These are phyloP conservation scores for Chitala chitala DNA, from an alignment of 2,113 vertebrate species.

Conservation along the genomic window DNA sequence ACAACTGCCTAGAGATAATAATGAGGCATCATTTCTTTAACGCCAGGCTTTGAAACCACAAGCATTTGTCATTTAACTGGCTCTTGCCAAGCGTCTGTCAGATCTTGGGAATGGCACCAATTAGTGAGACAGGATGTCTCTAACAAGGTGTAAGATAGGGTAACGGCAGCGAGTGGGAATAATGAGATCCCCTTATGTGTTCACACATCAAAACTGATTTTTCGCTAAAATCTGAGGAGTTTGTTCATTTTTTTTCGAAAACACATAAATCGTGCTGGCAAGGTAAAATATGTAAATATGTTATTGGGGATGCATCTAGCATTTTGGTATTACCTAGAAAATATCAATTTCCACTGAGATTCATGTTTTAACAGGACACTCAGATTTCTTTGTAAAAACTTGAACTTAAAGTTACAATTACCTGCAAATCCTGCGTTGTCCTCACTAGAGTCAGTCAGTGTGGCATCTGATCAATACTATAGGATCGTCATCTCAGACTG, in stretches of 20 bases:
- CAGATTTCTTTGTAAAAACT: background rate
- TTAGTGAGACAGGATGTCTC: slow-evolving; percentile 68
- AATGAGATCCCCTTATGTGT: slow-evolving; percentile 69
- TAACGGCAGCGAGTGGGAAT: slow-evolving; percentile 62
- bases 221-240: slow-evolving; percentile 43
- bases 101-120: slow-evolving; percentile 66
- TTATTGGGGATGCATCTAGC: slow-evolving; percentile 5
- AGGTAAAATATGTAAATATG: slow-evolving; percentile 23
- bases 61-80: slow-evolving; percentile 74
- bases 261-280: slow-evolving; percentile 29
- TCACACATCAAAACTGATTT: slow-evolving; percentile 47
- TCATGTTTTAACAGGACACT: background rate
- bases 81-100: slow-evolving; percentile 64
- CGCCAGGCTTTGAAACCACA: slow-evolving; percentile 55
- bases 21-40: slow-evolving; percentile 67
- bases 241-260: slow-evolving; percentile 28
- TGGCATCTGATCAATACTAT: slow-evolving; percentile 68
- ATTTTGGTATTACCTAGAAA: slow-evolving; percentile 16
- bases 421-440: slow-evolving; percentile 29
- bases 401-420: background rate
- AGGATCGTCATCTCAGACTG: slow-evolving; percentile 63
- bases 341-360: slow-evolving; percentile 63
- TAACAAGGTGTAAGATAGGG: slow-evolving; percentile 72
- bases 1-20: slow-evolving; percentile 64
- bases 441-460: slow-evolving; percentile 55